Conservation (phyloP, 2,797 vertebrate genomes). For the Borostomias antarcticus region DNA sequence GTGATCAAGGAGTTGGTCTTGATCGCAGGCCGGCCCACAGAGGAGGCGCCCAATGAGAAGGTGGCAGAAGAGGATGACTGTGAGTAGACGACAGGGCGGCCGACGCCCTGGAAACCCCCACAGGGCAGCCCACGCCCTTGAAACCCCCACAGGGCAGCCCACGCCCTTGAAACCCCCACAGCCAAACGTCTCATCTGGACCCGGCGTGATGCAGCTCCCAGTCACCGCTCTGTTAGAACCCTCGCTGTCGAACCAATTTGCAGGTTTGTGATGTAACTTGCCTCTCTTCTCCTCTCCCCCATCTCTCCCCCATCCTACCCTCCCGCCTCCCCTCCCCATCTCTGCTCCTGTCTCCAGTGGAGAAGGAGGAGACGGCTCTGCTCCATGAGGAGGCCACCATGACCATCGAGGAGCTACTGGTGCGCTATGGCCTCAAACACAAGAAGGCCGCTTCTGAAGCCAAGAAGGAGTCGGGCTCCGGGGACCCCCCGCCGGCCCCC, state of each 20-base stretch:
- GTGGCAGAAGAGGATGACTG: constrained; percentile 97
- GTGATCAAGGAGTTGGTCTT: constrained; percentile 94
- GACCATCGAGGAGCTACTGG: constrained; percentile 97
- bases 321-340: constrained; percentile 4
- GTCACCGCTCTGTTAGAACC: too few relatives aligned
- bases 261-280: too few relatives aligned
- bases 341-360: constrained; percentile 77
- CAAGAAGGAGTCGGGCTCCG: constrained; percentile 69
- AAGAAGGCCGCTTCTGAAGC: constrained; percentile 73
- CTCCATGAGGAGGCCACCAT: constrained; percentile 98
- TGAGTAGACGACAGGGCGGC: constrained; percentile 66
- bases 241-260: too few relatives aligned
- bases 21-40: constrained; percentile 90
- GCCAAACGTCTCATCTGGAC: too few relatives aligned
- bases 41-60: constrained; percentile 86
- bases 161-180: too few relatives aligned
- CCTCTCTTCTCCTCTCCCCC: too few relatives aligned
- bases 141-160: too few relatives aligned
- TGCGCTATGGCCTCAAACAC: constrained; percentile 90
- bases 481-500: constrained; percentile 63
- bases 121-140: too few relatives aligned
- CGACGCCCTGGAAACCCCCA: too few relatives aligned
- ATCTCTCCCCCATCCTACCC: not conserved
- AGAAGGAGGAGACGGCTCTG: constrained; percentile 94
- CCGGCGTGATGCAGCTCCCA: too few relatives aligned